Evolutionary conservation across 2,113 vertebrate species (phyloP), one percentile per base, ranked within the genome.

Genomic region (Athene noctua): DNA sequence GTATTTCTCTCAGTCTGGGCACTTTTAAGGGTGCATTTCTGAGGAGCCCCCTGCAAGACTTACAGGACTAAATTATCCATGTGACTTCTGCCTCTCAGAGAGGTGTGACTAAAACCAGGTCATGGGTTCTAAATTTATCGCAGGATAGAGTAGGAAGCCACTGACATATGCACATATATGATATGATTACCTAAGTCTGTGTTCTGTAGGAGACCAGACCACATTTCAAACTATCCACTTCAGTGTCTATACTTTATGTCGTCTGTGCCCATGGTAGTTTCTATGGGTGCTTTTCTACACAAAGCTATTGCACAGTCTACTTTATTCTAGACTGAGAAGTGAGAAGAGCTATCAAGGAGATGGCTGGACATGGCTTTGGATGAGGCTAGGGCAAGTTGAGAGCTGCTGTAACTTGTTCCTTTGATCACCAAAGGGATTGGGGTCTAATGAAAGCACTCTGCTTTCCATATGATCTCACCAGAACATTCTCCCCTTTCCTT

Each of bases 181-280:
- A 23, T 66, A 14, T 0, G 0, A 55, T 84, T 32, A 51, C 13
- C 26, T 55, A 65, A 54, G 22, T 34, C 68, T 10, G 0, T 38
- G 29, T 38, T 70, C 59, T 2, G 2, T 5, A 66, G 57, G 32
- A 88, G 36, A 25, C 10, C 8, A 8, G 20, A 32, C 21, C 46
- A 21, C 23, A 11, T 66, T 91, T 77, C 68, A 62, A 74, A 54
- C 23, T n/a, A 10, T 71, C 27, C 23, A 5, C 25, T 47, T 47
- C 10, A 17, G 38, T 75, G 20, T 38, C 51, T 65, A 1, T 58
- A 26, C 10, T 47, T 90, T 4, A 77, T 19, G 44, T 32, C 25
- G 15, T 44, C 42, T 54, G 22, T 75, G 71, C 44, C 55, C 30
- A 7, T 26, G n/a, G 22, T 23, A 42, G 20, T 84, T 86, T 59